Percentiles rank a stretch among this genome's conserved stretches.
phyloP scores from a whole-genome alignment of 2,113 vertebrate species.

The Pampusana beccarii region DNA sequence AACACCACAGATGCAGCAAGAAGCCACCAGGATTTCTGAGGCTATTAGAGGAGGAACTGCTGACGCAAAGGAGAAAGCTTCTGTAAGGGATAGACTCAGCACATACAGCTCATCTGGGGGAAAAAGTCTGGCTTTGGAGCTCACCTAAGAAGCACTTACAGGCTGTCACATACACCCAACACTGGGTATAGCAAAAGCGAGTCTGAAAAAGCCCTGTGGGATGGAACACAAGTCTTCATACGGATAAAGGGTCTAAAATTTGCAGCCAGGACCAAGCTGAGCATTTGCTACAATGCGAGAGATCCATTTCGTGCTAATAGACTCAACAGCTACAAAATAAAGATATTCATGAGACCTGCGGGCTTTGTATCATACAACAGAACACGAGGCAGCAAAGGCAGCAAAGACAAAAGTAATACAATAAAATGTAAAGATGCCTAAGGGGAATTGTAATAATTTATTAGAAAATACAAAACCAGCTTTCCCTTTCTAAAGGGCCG shows the following conservation, averaged over 20 bases:
- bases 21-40: neutral
- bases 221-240: neutral
- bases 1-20: neutral
- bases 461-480: neutral
- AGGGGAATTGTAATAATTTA: neutral
- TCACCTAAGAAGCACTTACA: neutral
- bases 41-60: neutral
- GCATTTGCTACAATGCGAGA: neutral
- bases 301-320: neutral
- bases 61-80: neutral
- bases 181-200: neutral
- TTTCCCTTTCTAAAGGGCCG: neutral
- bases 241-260: neutral
- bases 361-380: neutral
- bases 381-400: neutral
- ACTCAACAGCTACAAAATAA: neutral
- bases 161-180: neutral
- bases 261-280: neutral
- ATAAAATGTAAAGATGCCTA: neutral
- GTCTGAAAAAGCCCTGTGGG: neutral
- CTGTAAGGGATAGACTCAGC: neutral
- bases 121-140: neutral
- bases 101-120: neutral
- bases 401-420: accelerated
- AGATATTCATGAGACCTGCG: accelerated